Base-by-base conservation (phyloP, 1,140 invertebrate genomes). In the Zaprionus ghesquierei region DNA sequence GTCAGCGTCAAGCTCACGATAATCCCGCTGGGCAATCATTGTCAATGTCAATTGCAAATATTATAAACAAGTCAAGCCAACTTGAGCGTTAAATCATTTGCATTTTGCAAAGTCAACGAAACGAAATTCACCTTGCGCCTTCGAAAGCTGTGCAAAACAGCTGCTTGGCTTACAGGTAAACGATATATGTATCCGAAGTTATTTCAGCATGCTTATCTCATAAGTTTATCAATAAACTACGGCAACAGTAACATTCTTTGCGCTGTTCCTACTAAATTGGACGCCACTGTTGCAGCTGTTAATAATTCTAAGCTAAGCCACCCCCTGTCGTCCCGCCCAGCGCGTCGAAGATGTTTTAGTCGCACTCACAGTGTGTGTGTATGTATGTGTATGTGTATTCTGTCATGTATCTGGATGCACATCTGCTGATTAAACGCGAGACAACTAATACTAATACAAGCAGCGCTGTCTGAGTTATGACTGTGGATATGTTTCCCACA, bases 261-360 rank as follows among this genome's bases (percentile, higher is more conserved):
- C 4, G 31, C 49, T 38, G n/a, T 51, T 22, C n/a, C 31, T 18
- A 54, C 53, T 27, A 18, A 66, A 54, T 61, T 29, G 46, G 50
- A 49, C 25, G 33, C 25, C 2, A 44, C 56, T 68, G 64, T 50
- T 13, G 35, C 70, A 73, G 64, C 64, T 73, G 70, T 69, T 73
- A 61, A 61, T 73, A 56, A 61, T 55, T 25, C 65, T 41, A 59
- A 54, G 27, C 49, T 54, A 33, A 54, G 55, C 15, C 46, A 49
- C 38, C 51, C 53, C 33, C 62, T 31, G 53, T 18, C 33, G 1
- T 2, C 22, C 22, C 25, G 6, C 25, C 31, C 4, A 27, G 10
- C 20, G 10, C 20, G 38, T 18, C n/a, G n/a, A 13, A 20, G 58
- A 15, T 49, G n/a, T 20, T 18, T 20, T 51, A 54, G n/a, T 54